Conservation (phyloP, 2,888 invertebrate species). For the Creontiades dilutus region DNA sequence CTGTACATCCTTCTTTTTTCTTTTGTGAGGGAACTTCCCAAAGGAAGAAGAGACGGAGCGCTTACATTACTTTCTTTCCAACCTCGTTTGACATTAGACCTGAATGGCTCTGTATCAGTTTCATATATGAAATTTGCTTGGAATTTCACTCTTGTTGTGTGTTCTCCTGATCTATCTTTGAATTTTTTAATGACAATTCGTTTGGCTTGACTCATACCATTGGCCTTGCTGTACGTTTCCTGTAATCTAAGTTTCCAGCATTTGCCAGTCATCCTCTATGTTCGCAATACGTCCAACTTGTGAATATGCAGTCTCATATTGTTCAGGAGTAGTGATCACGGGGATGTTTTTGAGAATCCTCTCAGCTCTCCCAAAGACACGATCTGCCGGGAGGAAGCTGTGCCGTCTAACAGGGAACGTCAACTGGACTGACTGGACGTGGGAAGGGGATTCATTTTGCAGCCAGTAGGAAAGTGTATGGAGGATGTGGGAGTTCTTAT, state of each 20-base stretch:
- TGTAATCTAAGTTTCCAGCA: conserved; percentile 15
- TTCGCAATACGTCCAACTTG: conserved; percentile 22
- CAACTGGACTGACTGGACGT: conserved; percentile 39
- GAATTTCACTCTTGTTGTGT: too few species aligned
- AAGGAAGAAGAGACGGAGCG: too few species aligned
- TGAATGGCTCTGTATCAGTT: too few species aligned
- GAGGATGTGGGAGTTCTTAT: conserved; percentile 65
- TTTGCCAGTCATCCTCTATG: conserved; percentile 38
- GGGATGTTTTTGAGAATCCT: conserved; percentile 33
- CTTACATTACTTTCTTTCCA: too few species aligned
- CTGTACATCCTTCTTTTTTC: too few species aligned
- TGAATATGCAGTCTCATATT: not conserved
- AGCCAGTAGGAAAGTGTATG: conserved; percentile 64
- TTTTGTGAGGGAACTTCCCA: too few species aligned
- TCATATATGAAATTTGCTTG: too few species aligned
- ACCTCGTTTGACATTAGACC: too few species aligned
- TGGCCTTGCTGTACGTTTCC: not conserved
- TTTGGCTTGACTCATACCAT: conserved; percentile 60
- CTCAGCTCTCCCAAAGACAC: conserved; percentile 53
- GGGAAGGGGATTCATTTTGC: conserved; percentile 53
- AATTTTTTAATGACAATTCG: conserved; percentile 38
- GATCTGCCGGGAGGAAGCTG: conserved; percentile 56
- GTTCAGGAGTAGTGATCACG: conserved; percentile 39
- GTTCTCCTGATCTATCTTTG: too few species aligned
- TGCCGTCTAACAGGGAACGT: conserved; percentile 57